Conservation (phyloP, 2,888 invertebrate genomes). For the Bugulina stolonifera region DNA sequence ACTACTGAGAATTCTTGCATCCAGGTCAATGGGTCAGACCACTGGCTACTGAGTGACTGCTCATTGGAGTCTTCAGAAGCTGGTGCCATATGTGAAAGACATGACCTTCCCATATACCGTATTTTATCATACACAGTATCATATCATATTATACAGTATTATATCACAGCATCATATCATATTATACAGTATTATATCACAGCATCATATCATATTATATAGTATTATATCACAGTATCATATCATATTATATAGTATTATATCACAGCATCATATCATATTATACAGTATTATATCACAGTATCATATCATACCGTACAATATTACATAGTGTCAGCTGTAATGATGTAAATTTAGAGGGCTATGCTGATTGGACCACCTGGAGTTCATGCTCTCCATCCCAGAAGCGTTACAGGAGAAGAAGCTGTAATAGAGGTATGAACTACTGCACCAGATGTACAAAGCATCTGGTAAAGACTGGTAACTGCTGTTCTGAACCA, state of each 20-base stretch:
- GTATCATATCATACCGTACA: too few relatives aligned
- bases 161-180: too few relatives aligned
- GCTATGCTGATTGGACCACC: neutral
- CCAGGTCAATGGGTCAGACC: neutral
- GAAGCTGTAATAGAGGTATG: neutral
- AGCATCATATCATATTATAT: too few relatives aligned
- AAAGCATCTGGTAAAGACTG: neutral
- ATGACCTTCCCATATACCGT: neutral
- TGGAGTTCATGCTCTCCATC: neutral
- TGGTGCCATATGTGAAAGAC: neutral
- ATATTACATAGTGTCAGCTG: too few relatives aligned
- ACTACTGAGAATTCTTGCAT: neutral
- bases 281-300: too few relatives aligned
- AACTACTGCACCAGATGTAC: neutral
- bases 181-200: too few relatives aligned
- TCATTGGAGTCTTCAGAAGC: neutral
- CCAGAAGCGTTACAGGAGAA: neutral
- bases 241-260: too few relatives aligned
- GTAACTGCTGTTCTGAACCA: neutral
- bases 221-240: too few relatives aligned
- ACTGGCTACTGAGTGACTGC: neutral
- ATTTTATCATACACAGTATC: too few relatives aligned
- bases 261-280: too few relatives aligned
- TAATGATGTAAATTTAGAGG: too few relatives aligned
- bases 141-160: too few relatives aligned